phyloP scores from a whole-genome alignment of 1,140 invertebrate species.

The Aradophagus sp. region DNA sequence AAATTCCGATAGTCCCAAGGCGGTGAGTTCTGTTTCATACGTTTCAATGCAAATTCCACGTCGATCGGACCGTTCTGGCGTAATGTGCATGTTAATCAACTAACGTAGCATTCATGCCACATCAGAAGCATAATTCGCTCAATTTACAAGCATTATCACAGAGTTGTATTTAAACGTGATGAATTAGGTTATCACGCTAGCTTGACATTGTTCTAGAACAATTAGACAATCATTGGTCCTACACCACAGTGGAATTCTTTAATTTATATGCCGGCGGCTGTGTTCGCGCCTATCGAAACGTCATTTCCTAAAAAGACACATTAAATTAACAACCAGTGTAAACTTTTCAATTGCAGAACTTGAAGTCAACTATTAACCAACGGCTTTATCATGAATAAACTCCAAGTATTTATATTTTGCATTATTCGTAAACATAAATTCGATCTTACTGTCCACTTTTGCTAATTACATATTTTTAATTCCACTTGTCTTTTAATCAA shows the following conservation, averaged over 20 bases:
- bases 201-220: constrained; percentile 59
- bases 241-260: constrained; percentile 25
- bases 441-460: too few relatives aligned
- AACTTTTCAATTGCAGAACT: background rate
- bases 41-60: constrained; percentile 71
- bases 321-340: too few relatives aligned
- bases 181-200: constrained; percentile 66
- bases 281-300: too few relatives aligned
- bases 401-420: too few relatives aligned
- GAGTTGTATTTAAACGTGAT: constrained; percentile 70
- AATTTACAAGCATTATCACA: constrained; percentile 74
- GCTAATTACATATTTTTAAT: too few relatives aligned
- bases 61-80: constrained; percentile 62
- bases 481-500: too few relatives aligned
- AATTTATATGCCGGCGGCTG: background rate
- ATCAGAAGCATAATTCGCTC: constrained; percentile 71
- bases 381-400: constrained; percentile 39
- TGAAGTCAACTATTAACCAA: background rate
- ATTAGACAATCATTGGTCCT: constrained; percentile 55
- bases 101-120: constrained; percentile 62
- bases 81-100: constrained; percentile 73
- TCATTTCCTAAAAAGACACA: too few relatives aligned
- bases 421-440: too few relatives aligned
- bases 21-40: constrained; percentile 60
- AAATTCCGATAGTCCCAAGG: constrained; percentile 55